Conservation (phyloP, 1,140 invertebrate species). For the Penaeus indicus region DNA sequence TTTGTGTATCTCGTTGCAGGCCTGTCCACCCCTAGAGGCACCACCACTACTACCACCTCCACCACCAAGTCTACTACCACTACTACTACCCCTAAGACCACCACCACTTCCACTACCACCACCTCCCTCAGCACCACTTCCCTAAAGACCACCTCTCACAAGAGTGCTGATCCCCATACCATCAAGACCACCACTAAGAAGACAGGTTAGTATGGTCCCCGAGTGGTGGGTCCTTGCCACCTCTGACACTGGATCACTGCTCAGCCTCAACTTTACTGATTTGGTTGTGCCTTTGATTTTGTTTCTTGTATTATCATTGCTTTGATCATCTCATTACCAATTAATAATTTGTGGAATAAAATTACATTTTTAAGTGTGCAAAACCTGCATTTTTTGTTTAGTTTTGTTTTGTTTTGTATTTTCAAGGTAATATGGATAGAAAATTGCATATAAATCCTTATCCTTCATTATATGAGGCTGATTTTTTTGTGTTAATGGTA, state of each 20-base stretch:
- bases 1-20: conserved; percentile 41
- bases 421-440: too few relatives aligned
- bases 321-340: not conserved
- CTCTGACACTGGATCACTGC: not conserved
- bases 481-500: too few relatives aligned
- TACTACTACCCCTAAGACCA: conserved; percentile 18
- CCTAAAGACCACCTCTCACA: conserved; percentile 66
- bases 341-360: not conserved
- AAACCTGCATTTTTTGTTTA: not conserved
- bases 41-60: conserved; percentile 47
- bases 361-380: not conserved
- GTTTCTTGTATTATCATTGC: not conserved
- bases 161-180: conserved; percentile 67
- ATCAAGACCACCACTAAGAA: conserved; percentile 69
- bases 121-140: conserved; percentile 62
- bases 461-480: too few relatives aligned
- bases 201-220: conserved; percentile 68
- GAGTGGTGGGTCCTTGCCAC: too few relatives aligned
- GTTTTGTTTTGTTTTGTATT: not conserved
- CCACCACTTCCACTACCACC: conserved; percentile 33
- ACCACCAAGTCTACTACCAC: conserved; percentile 18
- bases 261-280: not conserved
- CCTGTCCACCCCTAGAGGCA: conserved; percentile 43
- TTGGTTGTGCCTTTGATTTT: not conserved
- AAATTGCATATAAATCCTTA: too few relatives aligned